Conservation (phyloP, 2,113 vertebrate genomes). For the Nannobrachium achirus region DNA sequence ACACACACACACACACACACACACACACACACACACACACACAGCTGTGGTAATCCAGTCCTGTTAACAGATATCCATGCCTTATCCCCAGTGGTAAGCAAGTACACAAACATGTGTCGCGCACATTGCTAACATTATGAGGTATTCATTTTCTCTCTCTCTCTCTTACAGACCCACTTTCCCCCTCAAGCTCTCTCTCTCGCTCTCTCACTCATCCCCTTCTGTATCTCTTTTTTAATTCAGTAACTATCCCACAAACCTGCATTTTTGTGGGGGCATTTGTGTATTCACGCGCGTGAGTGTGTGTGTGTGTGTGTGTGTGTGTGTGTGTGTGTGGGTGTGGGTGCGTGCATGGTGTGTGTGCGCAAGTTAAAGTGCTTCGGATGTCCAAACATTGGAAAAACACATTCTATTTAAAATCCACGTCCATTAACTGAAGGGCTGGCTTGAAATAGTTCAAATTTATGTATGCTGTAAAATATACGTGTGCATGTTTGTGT, state of each 20-base stretch:
- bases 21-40: constrained; percentile 12
- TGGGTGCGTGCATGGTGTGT: not conserved
- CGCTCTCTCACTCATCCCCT: constrained; percentile 11
- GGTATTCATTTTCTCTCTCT: constrained; percentile 53
- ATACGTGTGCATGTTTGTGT: too few species aligned
- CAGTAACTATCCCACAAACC: not conserved
- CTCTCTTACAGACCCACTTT: constrained; percentile 6
- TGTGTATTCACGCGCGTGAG: not conserved
- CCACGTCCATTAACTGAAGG: not conserved
- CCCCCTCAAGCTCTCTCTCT: not conserved
- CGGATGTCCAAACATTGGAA: not conserved
- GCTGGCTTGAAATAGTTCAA: not conserved
- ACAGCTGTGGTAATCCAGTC: constrained; percentile 58
- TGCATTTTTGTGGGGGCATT: not conserved
- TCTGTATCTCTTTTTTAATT: constrained; percentile 8
- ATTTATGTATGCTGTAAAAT: not conserved
- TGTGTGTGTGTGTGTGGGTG: not conserved
- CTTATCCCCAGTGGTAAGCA: constrained; percentile 58
- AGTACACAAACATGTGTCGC: constrained; percentile 67
- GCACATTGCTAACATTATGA: constrained; percentile 64
- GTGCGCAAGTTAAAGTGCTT: not conserved
- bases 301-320: not conserved
- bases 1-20: not conserved
- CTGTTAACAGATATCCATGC: constrained; percentile 62
- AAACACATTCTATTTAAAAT: not conserved